Evolutionary conservation across 2,797 vertebrate genomes (phyloP).

Genomic region (Mus caroli): DNA sequence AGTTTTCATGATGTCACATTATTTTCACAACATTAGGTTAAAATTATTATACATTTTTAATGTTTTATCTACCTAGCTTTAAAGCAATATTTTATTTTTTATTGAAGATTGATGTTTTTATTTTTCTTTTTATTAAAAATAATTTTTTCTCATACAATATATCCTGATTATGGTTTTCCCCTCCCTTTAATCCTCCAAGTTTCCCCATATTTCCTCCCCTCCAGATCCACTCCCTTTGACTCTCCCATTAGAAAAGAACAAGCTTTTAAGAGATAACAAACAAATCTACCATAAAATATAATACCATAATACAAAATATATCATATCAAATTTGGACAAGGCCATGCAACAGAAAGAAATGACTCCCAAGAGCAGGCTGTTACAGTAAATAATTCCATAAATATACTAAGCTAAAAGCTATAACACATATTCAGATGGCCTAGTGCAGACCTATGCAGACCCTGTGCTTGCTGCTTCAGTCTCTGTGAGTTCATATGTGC

Average conservation of each 20-base stretch:
- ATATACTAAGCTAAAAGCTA: neutral
- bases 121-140: neutral
- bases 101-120: neutral
- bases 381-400: neutral
- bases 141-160: neutral
- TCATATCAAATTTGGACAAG: neutral
- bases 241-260: neutral
- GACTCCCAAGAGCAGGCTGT: neutral
- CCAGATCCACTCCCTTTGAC: neutral
- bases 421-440: neutral
- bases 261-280: neutral
- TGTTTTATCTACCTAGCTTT: neutral
- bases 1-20: neutral
- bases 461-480: neutral
- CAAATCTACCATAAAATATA: neutral
- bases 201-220: too few relatives aligned
- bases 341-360: neutral
- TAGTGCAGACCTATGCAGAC: neutral
- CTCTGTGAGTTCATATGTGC: neutral
- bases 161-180: neutral
- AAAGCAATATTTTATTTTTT: neutral
- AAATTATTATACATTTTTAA: slow-evolving; percentile 13
- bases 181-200: neutral
- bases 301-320: neutral
- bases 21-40: neutral